phyloP scores from a whole-genome alignment of 2,888 invertebrate species.

The Physocephala rufipes region DNA sequence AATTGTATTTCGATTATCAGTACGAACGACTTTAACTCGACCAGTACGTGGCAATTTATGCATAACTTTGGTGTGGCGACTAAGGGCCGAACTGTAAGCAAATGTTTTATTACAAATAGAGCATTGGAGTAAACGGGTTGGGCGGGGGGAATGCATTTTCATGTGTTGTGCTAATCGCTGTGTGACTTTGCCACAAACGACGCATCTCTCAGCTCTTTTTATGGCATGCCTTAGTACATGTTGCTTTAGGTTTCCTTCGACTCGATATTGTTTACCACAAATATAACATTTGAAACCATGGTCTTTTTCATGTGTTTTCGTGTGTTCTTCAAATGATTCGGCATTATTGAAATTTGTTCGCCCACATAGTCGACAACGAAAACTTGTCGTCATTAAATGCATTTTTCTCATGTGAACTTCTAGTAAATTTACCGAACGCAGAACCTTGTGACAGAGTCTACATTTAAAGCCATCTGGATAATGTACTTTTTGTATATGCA shows the following conservation, averaged over 20 bases:
- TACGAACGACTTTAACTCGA: neutral
- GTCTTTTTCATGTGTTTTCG: slow-evolving; percentile 41
- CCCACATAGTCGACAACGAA: slow-evolving; percentile 44
- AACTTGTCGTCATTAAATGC: slow-evolving; percentile 42
- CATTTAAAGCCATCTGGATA: slow-evolving; percentile 48
- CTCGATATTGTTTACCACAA: slow-evolving; percentile 45
- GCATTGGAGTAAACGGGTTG: slow-evolving; percentile 45
- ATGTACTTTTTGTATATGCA: slow-evolving; percentile 45
- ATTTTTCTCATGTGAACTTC: slow-evolving; percentile 48
- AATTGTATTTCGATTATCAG: slow-evolving; percentile 25
- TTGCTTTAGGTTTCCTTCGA: slow-evolving; percentile 43
- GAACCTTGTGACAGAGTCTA: slow-evolving; percentile 45
- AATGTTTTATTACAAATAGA: slow-evolving; percentile 47
- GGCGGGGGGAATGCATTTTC: slow-evolving; percentile 48
- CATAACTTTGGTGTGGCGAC: slow-evolving; percentile 48
- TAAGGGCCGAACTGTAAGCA: slow-evolving; percentile 47
- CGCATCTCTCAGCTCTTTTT: slow-evolving; percentile 44
- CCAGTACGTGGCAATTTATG: slow-evolving; percentile 43
- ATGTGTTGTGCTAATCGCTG: slow-evolving; percentile 49
- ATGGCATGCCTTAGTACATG: slow-evolving; percentile 46
- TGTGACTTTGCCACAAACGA: slow-evolving; percentile 47
- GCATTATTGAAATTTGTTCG: slow-evolving; percentile 43
- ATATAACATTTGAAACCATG: slow-evolving; percentile 44
- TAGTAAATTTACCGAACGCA: slow-evolving; percentile 42
- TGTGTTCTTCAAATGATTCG: slow-evolving; percentile 43